Evolutionary conservation across 2,888 invertebrate species (phyloP), one percentile per base, ranked within the genome.

Genomic region (Cabera pusaria): DNA sequence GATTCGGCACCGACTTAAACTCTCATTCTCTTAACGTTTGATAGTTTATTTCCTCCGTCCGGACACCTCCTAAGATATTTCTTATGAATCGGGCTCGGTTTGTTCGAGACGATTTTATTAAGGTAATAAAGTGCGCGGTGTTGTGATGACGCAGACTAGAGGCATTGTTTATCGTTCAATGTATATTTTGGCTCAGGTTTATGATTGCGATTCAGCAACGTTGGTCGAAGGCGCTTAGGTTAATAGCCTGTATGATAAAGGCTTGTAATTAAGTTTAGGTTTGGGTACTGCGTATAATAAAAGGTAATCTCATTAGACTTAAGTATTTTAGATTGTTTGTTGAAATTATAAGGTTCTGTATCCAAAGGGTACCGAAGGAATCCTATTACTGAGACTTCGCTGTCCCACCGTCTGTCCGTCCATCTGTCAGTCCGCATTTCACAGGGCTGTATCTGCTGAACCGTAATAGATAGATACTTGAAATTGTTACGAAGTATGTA

Each of bases 1-100:
- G 76, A 77, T 79, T 81, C 72, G 60, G 64, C 51, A 64, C 80
- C 71, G 84, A 85, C 84, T 85, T 85, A 85, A 85, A 85, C 67
- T 82, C 81, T 76, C 86, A 65, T 86, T 80, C 63, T 44, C 23
- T 66, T 81, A 79, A 85, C 81, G 74, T 77, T 29, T 52, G 65
- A 78, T 80, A 82, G 78, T 84, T 84, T 83, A 83, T 82, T 73
- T 75, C 64, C 65, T 22, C 18, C 10, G 60, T 59, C 40, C 59
- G 63, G 68, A 63, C 67, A 58, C 46, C 51, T 64, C 78, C 75
- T 77, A 47, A 56, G 52, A 66, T 80, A 78, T 75, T 75, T 79
- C 76, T 70, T 64, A 67, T 59, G 69, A 69, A 70, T 74, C 61
- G 67, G 62, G 41, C 47, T 57, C 49, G 63, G 60, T 56, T 49